Percentiles rank a stretch among this genome's conserved stretches.
phyloP scores from a whole-genome alignment of 2,888 invertebrate species.

The Leptura quadrifasciata region DNA sequence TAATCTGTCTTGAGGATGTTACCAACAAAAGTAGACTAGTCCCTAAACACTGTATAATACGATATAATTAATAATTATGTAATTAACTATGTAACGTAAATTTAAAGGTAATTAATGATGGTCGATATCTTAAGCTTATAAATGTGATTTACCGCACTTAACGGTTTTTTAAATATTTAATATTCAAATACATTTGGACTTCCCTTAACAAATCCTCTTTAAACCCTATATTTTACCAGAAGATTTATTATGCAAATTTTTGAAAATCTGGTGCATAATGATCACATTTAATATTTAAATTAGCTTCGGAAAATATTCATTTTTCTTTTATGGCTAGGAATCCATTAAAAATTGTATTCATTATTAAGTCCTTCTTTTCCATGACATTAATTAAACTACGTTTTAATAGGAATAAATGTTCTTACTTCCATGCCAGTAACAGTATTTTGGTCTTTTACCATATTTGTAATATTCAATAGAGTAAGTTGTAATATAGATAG shows the following conservation, averaged over 20 bases:
- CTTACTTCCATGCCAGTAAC: background rate
- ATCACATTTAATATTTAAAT: slow-evolving; percentile 34
- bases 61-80: background rate
- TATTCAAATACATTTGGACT: background rate
- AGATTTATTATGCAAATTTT: slow-evolving; percentile 39
- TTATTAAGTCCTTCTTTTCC: slow-evolving; percentile 11
- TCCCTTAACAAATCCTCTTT: slow-evolving; percentile 1
- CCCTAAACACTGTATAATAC: too few species aligned
- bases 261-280: slow-evolving; percentile 36
- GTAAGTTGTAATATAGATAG: too few species aligned
- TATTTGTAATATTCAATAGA: too few species aligned
- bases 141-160: background rate
- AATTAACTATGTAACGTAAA: background rate
- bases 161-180: background rate
- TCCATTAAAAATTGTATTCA: slow-evolving; percentile 20
- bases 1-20: too few species aligned
- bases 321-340: slow-evolving; percentile 16
- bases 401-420: background rate
- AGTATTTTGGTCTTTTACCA: background rate
- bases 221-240: slow-evolving; percentile 15
- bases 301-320: slow-evolving; percentile 17
- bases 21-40: too few species aligned
- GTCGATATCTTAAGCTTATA: background rate
- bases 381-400: background rate
- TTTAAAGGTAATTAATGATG: background rate